Percentiles rank a stretch among this genome's conserved stretches.
Evolutionary conservation across 2,888 invertebrate species (phyloP).

Genomic region (Volucella zonaria): DNA sequence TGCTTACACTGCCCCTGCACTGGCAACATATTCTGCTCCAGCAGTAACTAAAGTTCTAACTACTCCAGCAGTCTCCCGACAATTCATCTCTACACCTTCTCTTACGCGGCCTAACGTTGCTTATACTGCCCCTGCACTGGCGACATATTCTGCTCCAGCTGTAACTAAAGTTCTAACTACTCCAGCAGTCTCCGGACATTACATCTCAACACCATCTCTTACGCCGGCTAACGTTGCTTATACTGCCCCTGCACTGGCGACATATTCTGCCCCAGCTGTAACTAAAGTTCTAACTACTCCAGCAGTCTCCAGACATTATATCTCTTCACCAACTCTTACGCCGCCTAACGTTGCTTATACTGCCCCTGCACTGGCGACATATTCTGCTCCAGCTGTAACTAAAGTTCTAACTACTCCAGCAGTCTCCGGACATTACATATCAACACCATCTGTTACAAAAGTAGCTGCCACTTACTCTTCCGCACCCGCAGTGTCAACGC

Average conservation of each 20-base stretch:
- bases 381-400: slow-evolving; percentile 68
- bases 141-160: slow-evolving; percentile 71
- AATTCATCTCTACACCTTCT: slow-evolving; percentile 76
- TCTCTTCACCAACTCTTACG: too few relatives aligned
- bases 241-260: slow-evolving; percentile 65
- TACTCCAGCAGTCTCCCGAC: slow-evolving; percentile 60
- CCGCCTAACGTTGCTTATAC: slow-evolving; percentile 74
- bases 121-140: slow-evolving; percentile 60
- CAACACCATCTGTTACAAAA: slow-evolving; percentile 8
- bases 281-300: slow-evolving; percentile 42
- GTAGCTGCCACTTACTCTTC: slow-evolving; percentile 55
- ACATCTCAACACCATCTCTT: slow-evolving; percentile 50
- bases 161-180: slow-evolving; percentile 38
- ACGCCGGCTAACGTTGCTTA: slow-evolving; percentile 75
- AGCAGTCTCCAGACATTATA: slow-evolving; percentile 74
- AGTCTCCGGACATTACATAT: slow-evolving; percentile 74
- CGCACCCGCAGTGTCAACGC: slow-evolving; percentile 82
- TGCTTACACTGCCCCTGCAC: slow-evolving; percentile 63
- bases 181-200: slow-evolving; percentile 73
- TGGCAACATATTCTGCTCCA: slow-evolving; percentile 73
- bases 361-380: slow-evolving; percentile 70
- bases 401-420: slow-evolving; percentile 50
- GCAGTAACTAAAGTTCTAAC: slow-evolving; percentile 40
- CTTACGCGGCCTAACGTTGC: slow-evolving; percentile 76
- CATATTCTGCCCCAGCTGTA: slow-evolving; percentile 70